Conservation (phyloP, 2,888 invertebrate species). For the Orgyia antiqua region DNA sequence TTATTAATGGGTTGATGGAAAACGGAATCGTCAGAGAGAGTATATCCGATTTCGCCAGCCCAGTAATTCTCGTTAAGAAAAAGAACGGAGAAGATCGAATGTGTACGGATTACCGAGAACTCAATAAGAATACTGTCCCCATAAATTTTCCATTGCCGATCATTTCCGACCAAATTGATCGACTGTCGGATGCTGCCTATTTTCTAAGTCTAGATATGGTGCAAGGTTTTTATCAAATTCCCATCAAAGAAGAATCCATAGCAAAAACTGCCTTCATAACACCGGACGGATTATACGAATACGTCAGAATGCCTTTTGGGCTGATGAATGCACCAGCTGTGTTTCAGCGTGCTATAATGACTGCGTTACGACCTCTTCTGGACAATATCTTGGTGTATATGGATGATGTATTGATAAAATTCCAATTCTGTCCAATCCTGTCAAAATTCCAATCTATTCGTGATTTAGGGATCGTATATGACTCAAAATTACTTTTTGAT, state of each 20-base stretch:
- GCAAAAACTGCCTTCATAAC: background rate
- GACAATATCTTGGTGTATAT: background rate
- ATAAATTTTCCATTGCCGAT: background rate
- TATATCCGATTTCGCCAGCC: background rate
- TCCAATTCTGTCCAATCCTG: too few species aligned
- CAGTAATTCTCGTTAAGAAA: conserved; percentile 1
- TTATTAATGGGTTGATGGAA: background rate
- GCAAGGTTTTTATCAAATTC: background rate
- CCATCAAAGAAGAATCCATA: background rate
- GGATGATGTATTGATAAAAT: conserved; percentile 1
- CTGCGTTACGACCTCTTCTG: background rate
- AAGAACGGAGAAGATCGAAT: conserved; percentile 2
- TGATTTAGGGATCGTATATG: too few species aligned
- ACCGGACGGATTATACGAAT: background rate
- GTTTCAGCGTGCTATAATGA: background rate
- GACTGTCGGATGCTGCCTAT: background rate
- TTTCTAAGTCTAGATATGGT: background rate
- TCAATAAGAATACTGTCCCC: conserved; percentile 1
- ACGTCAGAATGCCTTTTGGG: conserved; percentile 1
- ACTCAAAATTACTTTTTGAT: too few species aligned
- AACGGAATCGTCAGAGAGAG: background rate
- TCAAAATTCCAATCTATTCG: too few species aligned
- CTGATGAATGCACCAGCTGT: background rate
- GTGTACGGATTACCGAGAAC: conserved; percentile 1
- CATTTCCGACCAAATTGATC: background rate